Evolutionary conservation across 2,797 vertebrate species (phyloP).

Genomic region (Carcharodon carcharias): DNA sequence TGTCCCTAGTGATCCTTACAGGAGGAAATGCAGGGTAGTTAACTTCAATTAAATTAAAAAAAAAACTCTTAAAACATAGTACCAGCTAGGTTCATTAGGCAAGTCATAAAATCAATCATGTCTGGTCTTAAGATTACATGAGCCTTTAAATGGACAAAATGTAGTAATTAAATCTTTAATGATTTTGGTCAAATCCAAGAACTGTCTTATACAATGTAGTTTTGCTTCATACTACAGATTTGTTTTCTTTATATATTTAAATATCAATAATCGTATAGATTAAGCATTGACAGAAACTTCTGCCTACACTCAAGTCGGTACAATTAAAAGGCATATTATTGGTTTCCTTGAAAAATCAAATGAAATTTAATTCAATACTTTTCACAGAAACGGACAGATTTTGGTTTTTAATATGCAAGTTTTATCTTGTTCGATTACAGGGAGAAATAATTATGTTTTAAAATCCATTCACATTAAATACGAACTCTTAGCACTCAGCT

Average conservation of each 20-base stretch:
- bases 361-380: background rate
- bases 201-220: background rate
- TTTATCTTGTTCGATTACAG: background rate
- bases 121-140: background rate
- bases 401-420: background rate
- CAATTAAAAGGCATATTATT: background rate
- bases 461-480: background rate
- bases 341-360: background rate
- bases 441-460: background rate
- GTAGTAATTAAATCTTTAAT: constrained; percentile 17
- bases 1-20: background rate
- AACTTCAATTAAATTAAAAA: background rate
- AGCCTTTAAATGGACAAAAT: background rate
- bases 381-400: background rate
- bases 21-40: background rate
- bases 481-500: background rate
- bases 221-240: background rate
- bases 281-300: background rate
- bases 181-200: constrained; percentile 11
- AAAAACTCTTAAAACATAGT: background rate
- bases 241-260: background rate
- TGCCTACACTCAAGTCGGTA: background rate
- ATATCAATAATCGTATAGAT: background rate
- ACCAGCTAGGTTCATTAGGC: background rate
- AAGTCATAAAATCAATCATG: constrained; percentile 22